These are phyloP conservation scores for Vesta saturnalis DNA, from an alignment of 2,888 invertebrate genomes.

Conservation along the genomic window DNA sequence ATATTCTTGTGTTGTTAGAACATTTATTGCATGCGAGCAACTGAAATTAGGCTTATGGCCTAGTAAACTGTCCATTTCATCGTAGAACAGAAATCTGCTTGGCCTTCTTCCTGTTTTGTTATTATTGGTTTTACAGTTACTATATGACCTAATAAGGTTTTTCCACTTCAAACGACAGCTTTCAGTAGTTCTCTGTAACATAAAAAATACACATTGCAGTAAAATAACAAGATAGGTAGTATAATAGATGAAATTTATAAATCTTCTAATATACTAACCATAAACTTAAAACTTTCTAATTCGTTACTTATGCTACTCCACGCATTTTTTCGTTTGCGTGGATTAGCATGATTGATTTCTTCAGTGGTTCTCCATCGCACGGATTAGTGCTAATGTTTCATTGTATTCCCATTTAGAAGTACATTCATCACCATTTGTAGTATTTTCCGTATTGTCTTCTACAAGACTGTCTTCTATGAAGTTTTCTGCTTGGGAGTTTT, in stretches of 20 bases:
- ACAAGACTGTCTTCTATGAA: no score
- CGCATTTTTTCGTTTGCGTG: not conserved
- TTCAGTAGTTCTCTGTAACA: not conserved
- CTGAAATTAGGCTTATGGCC: not conserved
- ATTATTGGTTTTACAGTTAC: slow-evolving; percentile 13
- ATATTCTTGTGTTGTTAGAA: not conserved
- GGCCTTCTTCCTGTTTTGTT: slow-evolving; percentile 11
- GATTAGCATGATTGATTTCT: slow-evolving; percentile 7
- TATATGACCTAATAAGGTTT: slow-evolving; percentile 10
- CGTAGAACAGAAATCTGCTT: not conserved
- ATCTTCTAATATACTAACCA: not conserved
- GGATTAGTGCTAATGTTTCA: not conserved
- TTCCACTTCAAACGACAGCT: slow-evolving; percentile 12
- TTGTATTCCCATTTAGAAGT: not conserved
- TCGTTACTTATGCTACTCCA: slow-evolving; percentile 3
- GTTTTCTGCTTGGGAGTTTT: not conserved
- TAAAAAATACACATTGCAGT: slow-evolving; percentile 4
- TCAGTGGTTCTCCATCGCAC: slow-evolving; percentile 4
- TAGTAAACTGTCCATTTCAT: slow-evolving; percentile 3
- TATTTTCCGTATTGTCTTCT: no score
- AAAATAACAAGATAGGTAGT: not conserved
- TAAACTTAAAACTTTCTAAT: slow-evolving; percentile 6
- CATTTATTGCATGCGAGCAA: slow-evolving; percentile 7
- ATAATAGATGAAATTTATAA: not conserved
- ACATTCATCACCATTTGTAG: not conserved